Conservation (phyloP, 2,888 invertebrate species). For the Protonemura montana region DNA sequence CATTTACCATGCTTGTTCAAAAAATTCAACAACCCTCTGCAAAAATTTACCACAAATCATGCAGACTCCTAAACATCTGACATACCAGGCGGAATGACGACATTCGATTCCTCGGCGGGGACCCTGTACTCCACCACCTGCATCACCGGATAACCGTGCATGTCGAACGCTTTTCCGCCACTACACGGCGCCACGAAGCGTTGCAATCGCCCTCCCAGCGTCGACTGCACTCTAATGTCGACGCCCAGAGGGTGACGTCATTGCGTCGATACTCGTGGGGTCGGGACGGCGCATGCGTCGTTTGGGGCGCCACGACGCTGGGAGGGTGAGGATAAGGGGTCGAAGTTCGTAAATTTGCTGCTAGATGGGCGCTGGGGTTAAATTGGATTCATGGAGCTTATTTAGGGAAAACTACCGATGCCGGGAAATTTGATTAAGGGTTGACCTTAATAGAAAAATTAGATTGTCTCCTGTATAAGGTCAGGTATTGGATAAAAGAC, state of each 20-base stretch:
- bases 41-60: too few species aligned
- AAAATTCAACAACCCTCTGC: too few species aligned
- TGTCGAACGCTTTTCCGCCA: constrained; percentile 52
- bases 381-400: neutral
- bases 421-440: neutral
- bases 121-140: constrained; percentile 72
- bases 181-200: neutral
- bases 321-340: neutral
- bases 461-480: too few species aligned
- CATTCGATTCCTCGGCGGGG: constrained; percentile 53
- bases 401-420: neutral
- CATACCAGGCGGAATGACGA: constrained; percentile 19
- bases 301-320: constrained; percentile 18
- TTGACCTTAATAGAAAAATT: too few species aligned
- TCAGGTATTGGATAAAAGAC: too few species aligned
- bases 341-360: neutral
- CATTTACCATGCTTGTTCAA: too few species aligned
- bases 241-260: constrained; percentile 28
- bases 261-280: constrained; percentile 10
- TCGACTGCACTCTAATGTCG: neutral
- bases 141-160: constrained; percentile 73
- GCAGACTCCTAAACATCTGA: neutral
- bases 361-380: neutral
- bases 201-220: neutral
- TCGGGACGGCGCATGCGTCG: neutral